Conservation (phyloP, 2,888 invertebrate species). For the Galerucella calmariensis region DNA sequence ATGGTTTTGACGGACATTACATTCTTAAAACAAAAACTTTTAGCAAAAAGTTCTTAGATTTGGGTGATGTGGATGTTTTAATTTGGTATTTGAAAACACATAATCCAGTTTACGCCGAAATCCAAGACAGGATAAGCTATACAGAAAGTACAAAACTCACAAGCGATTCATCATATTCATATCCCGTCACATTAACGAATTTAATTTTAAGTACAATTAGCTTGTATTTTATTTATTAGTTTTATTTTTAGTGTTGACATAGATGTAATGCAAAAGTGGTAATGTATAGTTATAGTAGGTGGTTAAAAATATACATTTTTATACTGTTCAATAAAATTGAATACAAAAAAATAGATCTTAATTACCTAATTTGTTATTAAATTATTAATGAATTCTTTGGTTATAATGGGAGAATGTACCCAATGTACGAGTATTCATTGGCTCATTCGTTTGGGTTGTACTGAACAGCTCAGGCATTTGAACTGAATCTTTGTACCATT, state of each 20-base stretch:
- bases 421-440: no score
- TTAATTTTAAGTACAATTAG: neutral
- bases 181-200: neutral
- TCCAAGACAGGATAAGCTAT: conserved; percentile 72
- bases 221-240: neutral
- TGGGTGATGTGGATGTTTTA: conserved; percentile 64
- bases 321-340: no score
- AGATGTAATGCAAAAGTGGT: neutral
- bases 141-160: conserved; percentile 14
- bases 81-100: conserved; percentile 70
- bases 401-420: no score
- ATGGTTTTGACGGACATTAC: conserved; percentile 80
- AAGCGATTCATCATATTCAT: neutral
- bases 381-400: no score
- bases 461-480: no score
- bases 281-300: no score
- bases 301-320: no score
- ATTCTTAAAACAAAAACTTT: conserved; percentile 63
- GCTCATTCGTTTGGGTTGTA: no score
- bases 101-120: conserved; percentile 73
- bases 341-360: no score
- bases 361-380: no score
- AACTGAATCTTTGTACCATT: no score
- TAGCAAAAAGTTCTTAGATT: conserved; percentile 63
- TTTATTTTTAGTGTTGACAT: neutral